Evolutionary conservation across 2,888 invertebrate genomes (phyloP).

Genomic region (Aporophyla lueneburgensis): DNA sequence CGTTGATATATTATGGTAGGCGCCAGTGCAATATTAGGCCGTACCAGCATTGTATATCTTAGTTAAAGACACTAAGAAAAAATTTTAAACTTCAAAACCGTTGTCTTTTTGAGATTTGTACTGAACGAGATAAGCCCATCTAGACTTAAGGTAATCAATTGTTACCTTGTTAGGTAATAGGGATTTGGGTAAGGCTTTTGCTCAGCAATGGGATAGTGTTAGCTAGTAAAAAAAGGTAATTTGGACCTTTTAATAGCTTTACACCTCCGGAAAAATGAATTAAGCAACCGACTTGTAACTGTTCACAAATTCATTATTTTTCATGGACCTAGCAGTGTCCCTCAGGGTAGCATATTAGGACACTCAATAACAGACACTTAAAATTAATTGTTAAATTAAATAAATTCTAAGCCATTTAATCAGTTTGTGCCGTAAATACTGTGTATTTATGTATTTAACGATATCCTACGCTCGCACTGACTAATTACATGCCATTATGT

Average conservation of each 20-base stretch:
- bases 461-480: constrained; percentile 11
- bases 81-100: background rate
- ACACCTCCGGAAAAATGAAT: background rate
- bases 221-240: background rate
- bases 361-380: background rate
- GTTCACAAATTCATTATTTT: background rate
- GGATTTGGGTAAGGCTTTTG: too few relatives aligned
- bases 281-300: too few relatives aligned
- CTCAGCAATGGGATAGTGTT: too few relatives aligned
- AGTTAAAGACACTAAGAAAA: background rate
- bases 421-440: background rate
- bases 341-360: constrained; percentile 7
- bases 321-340: background rate
- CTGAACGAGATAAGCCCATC: too few relatives aligned
- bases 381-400: constrained; percentile 16
- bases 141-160: too few relatives aligned
- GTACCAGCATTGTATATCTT: background rate
- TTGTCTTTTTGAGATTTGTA: background rate
- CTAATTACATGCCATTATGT: constrained; percentile 32
- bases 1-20: background rate
- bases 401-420: constrained; percentile 21
- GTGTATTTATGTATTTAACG: constrained; percentile 26
- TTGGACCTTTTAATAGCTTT: background rate
- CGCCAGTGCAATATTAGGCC: background rate
- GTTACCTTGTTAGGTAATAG: too few relatives aligned